Conservation (phyloP, 2,888 invertebrate genomes). For the Oscheius myriophilus region DNA sequence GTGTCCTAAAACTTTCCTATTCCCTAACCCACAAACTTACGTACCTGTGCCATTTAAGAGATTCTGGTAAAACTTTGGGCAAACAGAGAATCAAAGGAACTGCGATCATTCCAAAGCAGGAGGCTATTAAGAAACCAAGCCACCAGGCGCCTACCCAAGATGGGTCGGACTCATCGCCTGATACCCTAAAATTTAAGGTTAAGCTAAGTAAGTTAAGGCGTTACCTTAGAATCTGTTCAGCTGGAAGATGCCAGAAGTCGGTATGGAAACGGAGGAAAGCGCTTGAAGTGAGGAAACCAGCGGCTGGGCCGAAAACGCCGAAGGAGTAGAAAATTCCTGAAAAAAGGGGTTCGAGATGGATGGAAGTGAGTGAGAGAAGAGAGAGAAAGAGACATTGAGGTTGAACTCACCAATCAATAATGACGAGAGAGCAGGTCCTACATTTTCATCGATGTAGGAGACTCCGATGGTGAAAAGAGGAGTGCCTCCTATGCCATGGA, state of each 20-base stretch:
- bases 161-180: conserved; percentile 67
- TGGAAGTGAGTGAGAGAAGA: too few species aligned
- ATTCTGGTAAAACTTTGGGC: conserved; percentile 79
- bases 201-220: neutral
- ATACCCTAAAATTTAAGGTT: conserved; percentile 34
- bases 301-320: conserved; percentile 85
- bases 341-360: conserved; percentile 4
- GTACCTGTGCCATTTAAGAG: conserved; percentile 69
- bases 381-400: too few species aligned
- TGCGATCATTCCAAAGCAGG: conserved; percentile 75
- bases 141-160: conserved; percentile 88
- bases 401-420: conserved; percentile 77
- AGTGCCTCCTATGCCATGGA: conserved; percentile 87
- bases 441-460: conserved; percentile 88
- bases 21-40: too few species aligned
- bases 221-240: conserved; percentile 55
- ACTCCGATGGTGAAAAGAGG: conserved; percentile 89
- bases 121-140: conserved; percentile 81
- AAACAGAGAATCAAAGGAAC: conserved; percentile 82
- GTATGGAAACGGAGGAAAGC: conserved; percentile 81
- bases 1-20: too few species aligned
- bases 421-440: conserved; percentile 71
- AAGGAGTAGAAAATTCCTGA: conserved; percentile 81
- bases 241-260: conserved; percentile 67
- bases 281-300: conserved; percentile 85